These are phyloP conservation scores for Candoia aspera DNA, from an alignment of 2,113 vertebrate species.

Conservation along the genomic window DNA sequence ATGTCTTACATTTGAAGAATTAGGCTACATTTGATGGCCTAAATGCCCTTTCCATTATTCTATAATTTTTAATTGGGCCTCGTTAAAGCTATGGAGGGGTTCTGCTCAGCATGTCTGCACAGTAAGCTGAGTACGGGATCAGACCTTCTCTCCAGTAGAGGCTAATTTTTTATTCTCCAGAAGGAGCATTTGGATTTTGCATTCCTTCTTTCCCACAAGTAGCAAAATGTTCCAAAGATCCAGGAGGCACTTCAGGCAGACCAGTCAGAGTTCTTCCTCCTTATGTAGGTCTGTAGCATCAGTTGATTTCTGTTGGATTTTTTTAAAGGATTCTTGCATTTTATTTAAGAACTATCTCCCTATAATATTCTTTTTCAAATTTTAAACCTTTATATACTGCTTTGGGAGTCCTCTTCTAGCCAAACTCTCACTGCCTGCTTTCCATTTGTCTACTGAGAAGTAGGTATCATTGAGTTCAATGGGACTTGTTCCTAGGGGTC, in stretches of 20 bases:
- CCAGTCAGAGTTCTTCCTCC: not conserved
- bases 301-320: not conserved
- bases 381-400: not conserved
- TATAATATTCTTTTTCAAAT: not conserved
- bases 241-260: not conserved
- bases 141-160: not conserved
- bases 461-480: not conserved
- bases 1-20: too few species aligned
- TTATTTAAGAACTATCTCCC: not conserved
- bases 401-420: not conserved
- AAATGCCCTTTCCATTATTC: not conserved
- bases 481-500: not conserved
- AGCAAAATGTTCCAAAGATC: not conserved
- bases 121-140: not conserved
- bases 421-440: not conserved
- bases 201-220: not conserved
- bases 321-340: not conserved
- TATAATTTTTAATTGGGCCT: not conserved
- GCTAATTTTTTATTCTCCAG: not conserved
- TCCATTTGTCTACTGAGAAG: not conserved
- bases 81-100: not conserved
- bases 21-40: not conserved
- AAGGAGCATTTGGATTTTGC: not conserved
- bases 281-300: not conserved
- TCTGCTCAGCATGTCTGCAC: not conserved